Evolutionary conservation across 2,797 vertebrate genomes (phyloP).

Genomic region (Neosalanx taihuensis): DNA sequence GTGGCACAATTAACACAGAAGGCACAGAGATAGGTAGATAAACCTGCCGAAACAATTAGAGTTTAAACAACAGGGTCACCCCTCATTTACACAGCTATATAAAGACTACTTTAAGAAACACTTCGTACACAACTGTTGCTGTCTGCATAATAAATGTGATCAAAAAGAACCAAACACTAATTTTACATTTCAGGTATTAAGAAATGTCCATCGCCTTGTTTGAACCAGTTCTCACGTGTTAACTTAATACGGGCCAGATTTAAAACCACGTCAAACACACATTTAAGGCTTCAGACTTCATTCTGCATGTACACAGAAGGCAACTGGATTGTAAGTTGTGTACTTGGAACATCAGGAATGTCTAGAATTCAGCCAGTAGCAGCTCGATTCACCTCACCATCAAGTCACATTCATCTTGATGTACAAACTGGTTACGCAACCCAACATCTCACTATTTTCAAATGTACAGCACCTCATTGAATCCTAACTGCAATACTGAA

Average conservation of each 20-base stretch:
- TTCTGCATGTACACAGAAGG: not conserved
- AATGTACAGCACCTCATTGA: not conserved
- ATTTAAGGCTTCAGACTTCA: constrained; percentile 1
- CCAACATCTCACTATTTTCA: not conserved
- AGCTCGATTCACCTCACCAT: not conserved
- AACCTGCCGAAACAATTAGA: not conserved
- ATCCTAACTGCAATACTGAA: no score
- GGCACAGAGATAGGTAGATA: not conserved
- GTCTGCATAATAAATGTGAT: not conserved
- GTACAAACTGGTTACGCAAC: not conserved
- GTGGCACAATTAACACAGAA: not conserved
- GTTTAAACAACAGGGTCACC: not conserved
- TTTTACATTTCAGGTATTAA: no score
- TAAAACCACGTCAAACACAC: not conserved
- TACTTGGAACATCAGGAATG: constrained; percentile 4
- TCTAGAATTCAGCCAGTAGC: not conserved
- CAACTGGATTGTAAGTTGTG: not conserved
- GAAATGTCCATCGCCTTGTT: no score
- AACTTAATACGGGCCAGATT: not conserved
- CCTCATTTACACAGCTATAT: not conserved
- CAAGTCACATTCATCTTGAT: not conserved
- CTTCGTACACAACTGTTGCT: not conserved
- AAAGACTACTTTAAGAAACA: not conserved
- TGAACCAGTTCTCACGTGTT: no score
- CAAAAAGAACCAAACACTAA: not conserved